Evolutionary conservation across 2,888 invertebrate genomes (phyloP).

Genomic region (Mechanitis mazaeus): DNA sequence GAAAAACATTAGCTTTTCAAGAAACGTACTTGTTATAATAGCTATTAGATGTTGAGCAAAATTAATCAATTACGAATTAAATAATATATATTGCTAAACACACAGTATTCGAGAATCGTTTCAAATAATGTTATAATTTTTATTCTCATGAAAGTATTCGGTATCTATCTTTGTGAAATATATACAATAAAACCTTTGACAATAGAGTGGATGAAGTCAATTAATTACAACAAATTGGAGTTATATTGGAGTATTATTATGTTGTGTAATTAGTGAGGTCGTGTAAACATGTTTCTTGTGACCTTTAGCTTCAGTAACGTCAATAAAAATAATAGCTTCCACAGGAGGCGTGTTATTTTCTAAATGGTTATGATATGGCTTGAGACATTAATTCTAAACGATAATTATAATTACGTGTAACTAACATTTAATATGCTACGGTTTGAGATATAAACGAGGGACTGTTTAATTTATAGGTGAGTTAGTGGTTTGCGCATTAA

Average conservation of each 20-base stretch:
- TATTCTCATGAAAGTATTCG: too few species aligned
- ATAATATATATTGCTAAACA: too few species aligned
- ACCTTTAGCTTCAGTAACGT: constrained; percentile 10
- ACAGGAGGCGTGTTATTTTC: constrained; percentile 18
- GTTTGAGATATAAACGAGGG: constrained; percentile 11
- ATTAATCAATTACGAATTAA: too few species aligned
- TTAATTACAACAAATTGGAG: too few species aligned
- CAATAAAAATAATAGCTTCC: constrained; percentile 15
- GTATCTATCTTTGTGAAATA: too few species aligned
- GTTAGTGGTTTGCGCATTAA: too few species aligned
- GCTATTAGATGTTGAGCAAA: too few species aligned
- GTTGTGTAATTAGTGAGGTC: background rate
- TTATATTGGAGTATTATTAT: background rate
- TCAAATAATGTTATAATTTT: too few species aligned
- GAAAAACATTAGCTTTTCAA: background rate
- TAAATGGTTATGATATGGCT: constrained; percentile 23
- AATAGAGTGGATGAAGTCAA: too few species aligned
- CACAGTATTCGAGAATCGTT: too few species aligned
- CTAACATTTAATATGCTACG: constrained; percentile 15
- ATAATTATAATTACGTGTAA: constrained; percentile 2
- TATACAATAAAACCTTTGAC: too few species aligned
- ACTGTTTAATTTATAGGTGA: background rate
- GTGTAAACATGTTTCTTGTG: constrained; percentile 5
- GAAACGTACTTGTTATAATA: background rate
- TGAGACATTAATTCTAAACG: constrained; percentile 21